phyloP scores from a whole-genome alignment of 2,113 vertebrate species.

The Brachyistius frenatus region DNA sequence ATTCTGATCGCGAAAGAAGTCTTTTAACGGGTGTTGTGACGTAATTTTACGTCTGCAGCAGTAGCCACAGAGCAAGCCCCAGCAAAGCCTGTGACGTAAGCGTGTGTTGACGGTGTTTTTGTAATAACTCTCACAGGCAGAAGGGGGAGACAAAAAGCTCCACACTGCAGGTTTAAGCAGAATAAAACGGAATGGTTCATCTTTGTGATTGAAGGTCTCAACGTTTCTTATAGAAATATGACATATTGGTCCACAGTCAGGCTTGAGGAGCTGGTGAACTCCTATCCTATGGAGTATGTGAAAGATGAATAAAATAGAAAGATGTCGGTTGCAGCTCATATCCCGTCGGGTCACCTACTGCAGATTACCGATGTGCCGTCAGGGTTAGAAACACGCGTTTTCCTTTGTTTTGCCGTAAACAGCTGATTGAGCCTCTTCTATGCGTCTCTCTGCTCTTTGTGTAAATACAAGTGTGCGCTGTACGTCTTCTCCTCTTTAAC shows the following conservation, averaged over 20 bases:
- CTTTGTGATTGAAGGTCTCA: background rate
- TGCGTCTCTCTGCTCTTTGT: background rate
- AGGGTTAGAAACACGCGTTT: background rate
- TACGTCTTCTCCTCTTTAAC: background rate
- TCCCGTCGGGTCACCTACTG: background rate
- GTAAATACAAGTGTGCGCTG: background rate
- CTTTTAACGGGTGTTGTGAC: too few relatives aligned
- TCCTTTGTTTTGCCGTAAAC: background rate
- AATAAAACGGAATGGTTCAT: background rate
- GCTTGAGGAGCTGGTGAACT: too few relatives aligned
- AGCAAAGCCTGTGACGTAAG: too few relatives aligned
- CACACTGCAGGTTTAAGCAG: too few relatives aligned
- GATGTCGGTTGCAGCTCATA: background rate
- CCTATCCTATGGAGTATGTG: constrained; percentile 17
- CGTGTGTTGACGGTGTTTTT: too few relatives aligned
- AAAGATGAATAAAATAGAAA: constrained; percentile 15
- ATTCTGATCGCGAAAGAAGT: too few relatives aligned
- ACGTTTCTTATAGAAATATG: background rate
- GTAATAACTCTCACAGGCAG: too few relatives aligned
- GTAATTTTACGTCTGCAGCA: too few relatives aligned
- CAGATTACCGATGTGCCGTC: background rate
- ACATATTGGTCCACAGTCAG: background rate
- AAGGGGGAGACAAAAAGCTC: too few relatives aligned
- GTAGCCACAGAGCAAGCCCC: too few relatives aligned
- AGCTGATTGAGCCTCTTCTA: background rate